A percentile compares a stretch with the other conserved stretches of the same genome.
Conservation (phyloP, 2,888 invertebrate genomes). For the Perizoma flavofasciatum region DNA sequence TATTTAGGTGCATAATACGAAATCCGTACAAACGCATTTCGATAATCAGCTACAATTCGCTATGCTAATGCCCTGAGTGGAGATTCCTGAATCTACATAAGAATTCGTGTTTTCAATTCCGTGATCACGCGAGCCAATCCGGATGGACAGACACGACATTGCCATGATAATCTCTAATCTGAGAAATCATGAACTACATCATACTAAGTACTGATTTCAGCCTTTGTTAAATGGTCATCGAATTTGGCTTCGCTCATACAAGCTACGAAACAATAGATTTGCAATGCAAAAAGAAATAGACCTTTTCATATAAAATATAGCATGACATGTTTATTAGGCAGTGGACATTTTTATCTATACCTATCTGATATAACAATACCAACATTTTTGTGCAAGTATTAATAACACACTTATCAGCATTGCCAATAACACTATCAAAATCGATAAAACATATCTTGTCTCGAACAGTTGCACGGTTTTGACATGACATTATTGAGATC, state of each 20-base stretch:
- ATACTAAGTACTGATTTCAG: no score
- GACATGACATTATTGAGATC: constrained; percentile 1
- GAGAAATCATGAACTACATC: constrained; percentile 1
- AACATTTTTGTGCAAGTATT: no score
- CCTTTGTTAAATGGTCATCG: no score
- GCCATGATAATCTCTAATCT: constrained; percentile 20
- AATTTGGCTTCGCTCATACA: not conserved
- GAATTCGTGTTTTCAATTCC: constrained; percentile 37
- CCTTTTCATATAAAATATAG: not conserved
- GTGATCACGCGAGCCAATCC: constrained; percentile 34
- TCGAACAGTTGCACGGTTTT: not conserved
- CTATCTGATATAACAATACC: no score
- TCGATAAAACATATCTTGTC: not conserved
- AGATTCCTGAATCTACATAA: constrained; percentile 37
- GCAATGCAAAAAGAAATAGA: no score
- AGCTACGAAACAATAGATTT: not conserved
- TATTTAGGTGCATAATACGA: not conserved
- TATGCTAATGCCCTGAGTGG: constrained; percentile 29
- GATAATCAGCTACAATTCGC: constrained; percentile 30
- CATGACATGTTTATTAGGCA: not conserved
- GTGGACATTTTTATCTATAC: no score
- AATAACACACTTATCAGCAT: not conserved
- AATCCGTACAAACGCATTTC: constrained; percentile 13
- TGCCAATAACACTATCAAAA: constrained; percentile 3
- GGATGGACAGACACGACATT: constrained; percentile 32